Percentiles rank a stretch among this genome's conserved stretches.
Evolutionary conservation across 2,113 vertebrate species (phyloP).

Genomic region (Perognathus longimembris): DNA sequence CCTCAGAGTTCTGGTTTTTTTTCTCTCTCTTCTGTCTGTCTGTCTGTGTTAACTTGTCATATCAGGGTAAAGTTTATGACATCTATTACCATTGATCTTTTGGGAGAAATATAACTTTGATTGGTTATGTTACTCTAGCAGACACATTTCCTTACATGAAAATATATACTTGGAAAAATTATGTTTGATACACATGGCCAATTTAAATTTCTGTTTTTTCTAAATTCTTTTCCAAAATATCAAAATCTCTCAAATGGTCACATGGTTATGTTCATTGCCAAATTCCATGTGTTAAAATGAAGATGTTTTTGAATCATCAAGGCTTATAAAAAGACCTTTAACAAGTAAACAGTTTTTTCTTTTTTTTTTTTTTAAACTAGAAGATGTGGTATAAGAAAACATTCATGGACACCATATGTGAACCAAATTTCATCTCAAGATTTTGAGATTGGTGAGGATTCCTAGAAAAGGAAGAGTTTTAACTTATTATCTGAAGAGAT

Average conservation of each 20-base stretch:
- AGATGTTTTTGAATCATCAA: slow-evolving; percentile 83
- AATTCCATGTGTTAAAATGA: slow-evolving; percentile 77
- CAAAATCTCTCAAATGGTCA: slow-evolving; percentile 79
- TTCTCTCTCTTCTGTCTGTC: neutral
- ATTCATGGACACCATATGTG: slow-evolving; percentile 82
- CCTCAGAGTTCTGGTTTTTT: neutral
- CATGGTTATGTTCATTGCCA: slow-evolving; percentile 76
- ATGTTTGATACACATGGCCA: slow-evolving; percentile 66
- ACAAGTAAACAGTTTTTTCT: slow-evolving; percentile 81
- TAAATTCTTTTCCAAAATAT: slow-evolving; percentile 78
- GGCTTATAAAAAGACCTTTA: slow-evolving; percentile 83
- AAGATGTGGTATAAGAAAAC: slow-evolving; percentile 83
- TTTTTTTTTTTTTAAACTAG: slow-evolving; percentile 56
- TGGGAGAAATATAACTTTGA: slow-evolving; percentile 52
- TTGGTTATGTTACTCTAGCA: slow-evolving; percentile 39
- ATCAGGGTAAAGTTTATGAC: neutral
- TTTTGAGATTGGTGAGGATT: slow-evolving; percentile 77
- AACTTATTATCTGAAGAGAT: slow-evolving; percentile 52
- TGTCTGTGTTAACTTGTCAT: neutral
- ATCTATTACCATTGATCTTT: slow-evolving; percentile 48
- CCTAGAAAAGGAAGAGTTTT: slow-evolving; percentile 75
- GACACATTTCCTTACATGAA: slow-evolving; percentile 62
- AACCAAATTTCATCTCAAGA: slow-evolving; percentile 75
- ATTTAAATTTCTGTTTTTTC: slow-evolving; percentile 79
- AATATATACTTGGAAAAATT: slow-evolving; percentile 74